A percentile compares a stretch with the other conserved stretches of the same genome.
phyloP scores from a whole-genome alignment of 2,888 invertebrate genomes.

The Drosophila paranaensis region DNA sequence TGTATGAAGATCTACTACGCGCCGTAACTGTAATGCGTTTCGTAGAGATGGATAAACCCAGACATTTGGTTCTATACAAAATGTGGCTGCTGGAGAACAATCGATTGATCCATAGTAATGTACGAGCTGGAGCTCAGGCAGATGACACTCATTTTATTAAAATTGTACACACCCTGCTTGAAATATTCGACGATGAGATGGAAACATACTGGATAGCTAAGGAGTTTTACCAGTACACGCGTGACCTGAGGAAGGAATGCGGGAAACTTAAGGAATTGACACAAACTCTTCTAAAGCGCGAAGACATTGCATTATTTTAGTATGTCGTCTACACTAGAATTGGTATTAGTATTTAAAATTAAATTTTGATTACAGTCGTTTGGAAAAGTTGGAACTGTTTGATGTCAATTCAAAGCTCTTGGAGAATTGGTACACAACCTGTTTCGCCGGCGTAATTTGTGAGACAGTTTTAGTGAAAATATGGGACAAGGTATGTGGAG shows the following conservation, averaged over 20 bases:
- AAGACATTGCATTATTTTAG: constrained; percentile 90
- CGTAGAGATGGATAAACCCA: constrained; percentile 88
- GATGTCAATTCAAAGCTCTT: constrained; percentile 88
- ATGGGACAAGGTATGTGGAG: constrained; percentile 95
- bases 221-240: constrained; percentile 89
- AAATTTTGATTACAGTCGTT: constrained; percentile 85
- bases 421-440: constrained; percentile 92
- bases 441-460: constrained; percentile 92
- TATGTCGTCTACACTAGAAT: constrained; percentile 61
- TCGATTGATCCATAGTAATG: constrained; percentile 61
- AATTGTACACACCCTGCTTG: constrained; percentile 89
- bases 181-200: constrained; percentile 90
- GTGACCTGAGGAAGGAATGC: constrained; percentile 88
- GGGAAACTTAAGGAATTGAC: constrained; percentile 89
- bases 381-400: constrained; percentile 86
- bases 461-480: constrained; percentile 92
- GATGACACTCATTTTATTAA: constrained; percentile 87
- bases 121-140: constrained; percentile 75
- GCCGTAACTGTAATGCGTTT: constrained; percentile 89
- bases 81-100: constrained; percentile 94
- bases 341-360: neutral
- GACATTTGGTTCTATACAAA: constrained; percentile 89
- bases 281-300: constrained; percentile 89
- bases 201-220: constrained; percentile 94
- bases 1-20: constrained; percentile 90